Percentiles rank a stretch among this genome's conserved stretches.
Conservation (phyloP, 2,797 vertebrate species). For the Enteromius fasciolatus region DNA sequence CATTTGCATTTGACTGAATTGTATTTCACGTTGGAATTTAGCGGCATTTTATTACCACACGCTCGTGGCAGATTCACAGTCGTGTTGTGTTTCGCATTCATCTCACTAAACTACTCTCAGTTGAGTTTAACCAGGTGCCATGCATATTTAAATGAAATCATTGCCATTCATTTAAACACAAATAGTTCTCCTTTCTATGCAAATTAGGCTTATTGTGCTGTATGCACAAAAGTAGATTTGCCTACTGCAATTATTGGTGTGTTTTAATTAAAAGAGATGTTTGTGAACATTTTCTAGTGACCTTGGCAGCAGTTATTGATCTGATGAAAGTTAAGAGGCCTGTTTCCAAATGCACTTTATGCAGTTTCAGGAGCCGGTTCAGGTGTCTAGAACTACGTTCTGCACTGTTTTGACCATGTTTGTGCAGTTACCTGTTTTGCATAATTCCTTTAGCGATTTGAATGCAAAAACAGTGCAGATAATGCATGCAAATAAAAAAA, state of each 20-base stretch:
- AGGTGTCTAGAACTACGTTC: neutral
- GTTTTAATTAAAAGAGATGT: neutral
- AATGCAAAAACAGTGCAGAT: neutral
- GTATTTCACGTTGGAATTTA: neutral
- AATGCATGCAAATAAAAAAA: neutral
- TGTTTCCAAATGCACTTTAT: neutral
- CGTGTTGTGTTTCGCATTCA: neutral
- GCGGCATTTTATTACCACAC: neutral
- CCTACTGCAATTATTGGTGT: neutral
- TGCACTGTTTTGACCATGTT: neutral
- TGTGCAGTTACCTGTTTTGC: neutral
- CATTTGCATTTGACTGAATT: neutral
- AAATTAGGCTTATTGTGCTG: neutral
- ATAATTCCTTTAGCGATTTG: neutral
- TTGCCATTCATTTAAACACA: constrained; percentile 3
- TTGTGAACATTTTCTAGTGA: neutral
- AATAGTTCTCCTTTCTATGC: neutral
- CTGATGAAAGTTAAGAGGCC: neutral
- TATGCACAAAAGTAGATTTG: neutral
- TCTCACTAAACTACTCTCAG: neutral
- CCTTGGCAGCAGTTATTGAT: neutral
- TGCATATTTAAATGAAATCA: constrained; percentile 4
- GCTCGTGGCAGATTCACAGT: neutral
- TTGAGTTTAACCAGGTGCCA: neutral
- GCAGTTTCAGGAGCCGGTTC: neutral